Percentiles rank a stretch among this genome's conserved stretches.
These are phyloP conservation scores for Accipiter cooperii DNA, from an alignment of 2,113 vertebrate species.

Conservation along the genomic window DNA sequence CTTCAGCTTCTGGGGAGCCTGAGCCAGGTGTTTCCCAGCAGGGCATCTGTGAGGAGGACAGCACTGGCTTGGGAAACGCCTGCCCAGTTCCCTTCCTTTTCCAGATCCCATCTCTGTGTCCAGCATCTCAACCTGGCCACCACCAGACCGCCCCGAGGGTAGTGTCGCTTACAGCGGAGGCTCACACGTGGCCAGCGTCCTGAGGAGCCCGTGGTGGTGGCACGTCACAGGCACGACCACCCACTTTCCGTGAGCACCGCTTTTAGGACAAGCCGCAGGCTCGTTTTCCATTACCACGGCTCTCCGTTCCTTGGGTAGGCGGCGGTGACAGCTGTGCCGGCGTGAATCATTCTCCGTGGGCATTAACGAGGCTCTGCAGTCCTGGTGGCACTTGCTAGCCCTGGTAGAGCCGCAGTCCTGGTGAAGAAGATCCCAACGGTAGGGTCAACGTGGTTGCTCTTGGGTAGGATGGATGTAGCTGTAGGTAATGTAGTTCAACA, in stretches of 20 bases:
- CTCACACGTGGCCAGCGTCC: rapidly evolving
- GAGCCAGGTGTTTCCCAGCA: neutral
- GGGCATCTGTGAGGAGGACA: neutral
- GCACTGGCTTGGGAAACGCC: neutral
- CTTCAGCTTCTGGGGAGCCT: neutral
- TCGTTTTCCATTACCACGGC: rapidly evolving
- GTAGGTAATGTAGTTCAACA: neutral
- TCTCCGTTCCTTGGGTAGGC: neutral
- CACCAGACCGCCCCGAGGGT: neutral
- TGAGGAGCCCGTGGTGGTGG: rapidly evolving
- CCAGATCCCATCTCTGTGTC: neutral
- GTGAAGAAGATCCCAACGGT: neutral
- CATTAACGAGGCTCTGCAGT: neutral
- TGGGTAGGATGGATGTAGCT: neutral
- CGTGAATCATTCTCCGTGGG: neutral
- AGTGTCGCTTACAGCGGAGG: neutral
- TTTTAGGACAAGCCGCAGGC: neutral
- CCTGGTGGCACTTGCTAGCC: neutral
- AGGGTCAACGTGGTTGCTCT: rapidly evolving
- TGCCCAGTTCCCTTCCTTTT: neutral
- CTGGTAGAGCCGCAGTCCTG: neutral
- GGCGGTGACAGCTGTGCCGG: neutral
- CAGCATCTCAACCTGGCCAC: neutral
- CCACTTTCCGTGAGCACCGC: neutral
- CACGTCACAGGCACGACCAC: neutral